phyloP scores from a whole-genome alignment of 2,797 vertebrate species.

The Halcyon leucocephala region DNA sequence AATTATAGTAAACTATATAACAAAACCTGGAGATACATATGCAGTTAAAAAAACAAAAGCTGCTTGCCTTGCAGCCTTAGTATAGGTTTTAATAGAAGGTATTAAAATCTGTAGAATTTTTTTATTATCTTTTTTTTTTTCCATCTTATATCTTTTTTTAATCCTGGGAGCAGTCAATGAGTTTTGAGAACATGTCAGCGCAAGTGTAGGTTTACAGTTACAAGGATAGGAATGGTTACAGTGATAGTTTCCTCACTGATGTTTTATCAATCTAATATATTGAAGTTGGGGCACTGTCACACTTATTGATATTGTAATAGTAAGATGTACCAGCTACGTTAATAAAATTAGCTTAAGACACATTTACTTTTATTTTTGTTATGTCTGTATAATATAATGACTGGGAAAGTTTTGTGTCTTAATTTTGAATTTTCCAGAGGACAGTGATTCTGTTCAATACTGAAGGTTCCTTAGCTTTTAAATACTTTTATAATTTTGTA shows the following conservation, averaged over 20 bases:
- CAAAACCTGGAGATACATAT: neutral
- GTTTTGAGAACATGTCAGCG: neutral
- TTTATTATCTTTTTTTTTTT: neutral
- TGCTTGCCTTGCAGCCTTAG: neutral
- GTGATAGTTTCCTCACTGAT: neutral
- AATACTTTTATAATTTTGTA: neutral
- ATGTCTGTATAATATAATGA: neutral
- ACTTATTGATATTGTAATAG: neutral
- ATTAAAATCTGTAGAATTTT: neutral
- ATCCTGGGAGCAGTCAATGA: neutral
- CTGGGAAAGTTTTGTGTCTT: neutral
- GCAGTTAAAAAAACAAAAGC: neutral
- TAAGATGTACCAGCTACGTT: neutral
- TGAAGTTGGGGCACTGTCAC: neutral
- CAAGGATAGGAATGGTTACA: neutral
- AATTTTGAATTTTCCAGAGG: neutral
- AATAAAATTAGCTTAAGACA: neutral
- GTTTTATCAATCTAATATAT: neutral
- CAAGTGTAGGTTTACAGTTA: neutral
- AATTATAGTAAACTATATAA: neutral
- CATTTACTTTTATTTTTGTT: neutral
- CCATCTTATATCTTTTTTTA: neutral
- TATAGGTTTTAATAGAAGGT: neutral
- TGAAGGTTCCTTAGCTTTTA: neutral
- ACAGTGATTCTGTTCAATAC: rapidly evolving